phyloP scores from a whole-genome alignment of 2,113 vertebrate genomes.

The Nothocercus nigrocapillus region DNA sequence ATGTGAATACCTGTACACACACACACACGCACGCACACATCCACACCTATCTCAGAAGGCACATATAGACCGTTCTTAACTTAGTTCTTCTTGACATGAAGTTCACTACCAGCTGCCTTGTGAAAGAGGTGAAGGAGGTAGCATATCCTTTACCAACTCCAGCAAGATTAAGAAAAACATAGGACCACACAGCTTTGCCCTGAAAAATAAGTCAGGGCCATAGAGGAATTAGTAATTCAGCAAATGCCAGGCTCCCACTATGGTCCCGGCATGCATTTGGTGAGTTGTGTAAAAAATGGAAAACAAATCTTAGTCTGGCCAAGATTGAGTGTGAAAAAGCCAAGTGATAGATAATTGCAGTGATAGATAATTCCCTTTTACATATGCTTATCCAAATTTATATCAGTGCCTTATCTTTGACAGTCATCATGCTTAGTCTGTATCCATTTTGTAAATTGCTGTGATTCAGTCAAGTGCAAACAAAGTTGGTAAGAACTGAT shows the following conservation, averaged over 20 bases:
- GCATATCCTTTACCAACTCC: background rate
- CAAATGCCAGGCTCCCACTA: background rate
- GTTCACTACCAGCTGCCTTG: background rate
- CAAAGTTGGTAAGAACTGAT: constrained; percentile 7
- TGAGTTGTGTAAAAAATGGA: background rate
- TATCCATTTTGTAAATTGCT: background rate
- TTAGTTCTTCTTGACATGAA: background rate
- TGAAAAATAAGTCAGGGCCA: background rate
- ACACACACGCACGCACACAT: background rate
- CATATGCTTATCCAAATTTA: background rate
- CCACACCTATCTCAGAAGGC: background rate
- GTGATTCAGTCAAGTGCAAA: background rate
- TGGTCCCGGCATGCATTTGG: background rate
- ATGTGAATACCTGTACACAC: background rate
- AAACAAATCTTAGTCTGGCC: background rate
- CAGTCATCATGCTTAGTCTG: background rate
- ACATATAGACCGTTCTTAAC: background rate
- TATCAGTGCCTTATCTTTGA: background rate
- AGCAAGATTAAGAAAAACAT: background rate
- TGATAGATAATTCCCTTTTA: constrained; percentile 5
- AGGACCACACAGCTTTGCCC: background rate
- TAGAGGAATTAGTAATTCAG: background rate
- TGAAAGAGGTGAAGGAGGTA: background rate
- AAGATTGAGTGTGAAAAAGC: background rate
- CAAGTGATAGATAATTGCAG: no score